Evolutionary conservation across 2,888 invertebrate genomes (phyloP).

Genomic region (Melanophora roralis): DNA sequence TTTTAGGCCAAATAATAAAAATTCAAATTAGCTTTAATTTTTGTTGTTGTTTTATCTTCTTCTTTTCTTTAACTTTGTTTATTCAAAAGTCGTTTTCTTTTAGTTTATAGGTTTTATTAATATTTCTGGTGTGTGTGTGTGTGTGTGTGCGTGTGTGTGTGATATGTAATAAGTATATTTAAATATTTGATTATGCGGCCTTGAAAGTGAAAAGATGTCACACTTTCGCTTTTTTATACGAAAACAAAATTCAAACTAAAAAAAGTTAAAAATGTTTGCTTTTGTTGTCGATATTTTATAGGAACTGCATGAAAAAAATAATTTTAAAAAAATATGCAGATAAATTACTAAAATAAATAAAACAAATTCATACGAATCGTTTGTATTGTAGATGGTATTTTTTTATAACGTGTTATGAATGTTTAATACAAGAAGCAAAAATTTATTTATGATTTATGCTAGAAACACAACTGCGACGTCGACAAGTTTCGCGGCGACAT

Average conservation of each 20-base stretch:
- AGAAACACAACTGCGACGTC: too few relatives aligned
- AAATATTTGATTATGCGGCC: constrained; percentile 64
- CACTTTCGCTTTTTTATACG: constrained; percentile 68
- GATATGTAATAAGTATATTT: too few relatives aligned
- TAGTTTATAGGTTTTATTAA: constrained; percentile 36
- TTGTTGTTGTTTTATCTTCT: background rate
- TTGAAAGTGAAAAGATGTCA: constrained; percentile 76
- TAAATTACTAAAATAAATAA: constrained; percentile 16
- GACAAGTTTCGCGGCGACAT: too few relatives aligned
- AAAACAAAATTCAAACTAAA: background rate
- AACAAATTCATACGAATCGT: background rate
- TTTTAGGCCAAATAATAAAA: constrained; percentile 4
- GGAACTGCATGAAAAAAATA: constrained; percentile 14
- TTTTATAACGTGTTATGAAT: constrained; percentile 43
- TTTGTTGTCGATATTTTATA: constrained; percentile 12
- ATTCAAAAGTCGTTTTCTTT: constrained; percentile 50
- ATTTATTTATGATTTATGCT: too few relatives aligned
- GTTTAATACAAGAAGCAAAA: constrained; percentile 13
- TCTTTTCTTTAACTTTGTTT: constrained; percentile 33
- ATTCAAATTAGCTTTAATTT: constrained; percentile 15
- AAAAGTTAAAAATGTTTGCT: constrained; percentile 2
- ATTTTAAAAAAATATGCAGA: background rate
- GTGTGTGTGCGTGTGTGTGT: too few relatives aligned
- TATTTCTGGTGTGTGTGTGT: background rate
- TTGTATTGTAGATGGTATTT: background rate